Base-by-base conservation (phyloP, 2,113 vertebrate genomes). In the Podiceps cristatus region DNA sequence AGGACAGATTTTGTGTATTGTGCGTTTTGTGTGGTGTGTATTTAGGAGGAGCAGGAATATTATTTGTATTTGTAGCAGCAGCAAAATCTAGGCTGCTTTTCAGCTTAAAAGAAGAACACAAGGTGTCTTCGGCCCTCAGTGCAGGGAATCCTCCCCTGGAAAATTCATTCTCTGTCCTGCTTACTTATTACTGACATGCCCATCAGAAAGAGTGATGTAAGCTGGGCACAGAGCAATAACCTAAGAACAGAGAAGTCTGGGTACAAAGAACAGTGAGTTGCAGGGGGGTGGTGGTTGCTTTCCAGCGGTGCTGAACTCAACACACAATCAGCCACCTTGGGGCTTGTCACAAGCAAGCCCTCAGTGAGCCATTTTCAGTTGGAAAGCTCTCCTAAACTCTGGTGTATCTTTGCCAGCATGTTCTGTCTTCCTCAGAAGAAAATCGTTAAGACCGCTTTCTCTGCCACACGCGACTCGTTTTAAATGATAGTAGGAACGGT, bases 391-490 rank as follows among this genome's bases (percentile, higher is more conserved):
- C 37, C 40, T 60, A 25, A 52, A 25, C 20, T 27, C 35, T 16
- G 73, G 17, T n/a, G 8, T 50, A 7, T 50, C 23, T 20, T 24
- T 0, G 1, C 15, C 8, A 14, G 31, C 15, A 4, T 18, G 31
- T 40, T 74, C 13, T 25, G 28, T 52, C 27, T 28, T 59, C 53
- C 28, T 79, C 29, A 29, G 44, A 45, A 74, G 40, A 24, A 62
- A 55, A 68, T 29, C 3, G 10, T 7, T 28, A 33, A 50, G 31
- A 10, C 23, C 12, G 28, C 40, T 55, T 50, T 37, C 10, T 45
- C 37, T 58, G 17, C 52, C 37, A 52, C 35, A 16, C 8, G 3
- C 2, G 7, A 9, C 44, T 44, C 23, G 4, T 14, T 58, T 58
- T 35, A 25, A 58, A 50, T 27, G 22, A 29, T 58, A 13, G 28